Evolutionary conservation across 2,888 invertebrate species (phyloP).

Genomic region (Rhaphigaster nebulosa): DNA sequence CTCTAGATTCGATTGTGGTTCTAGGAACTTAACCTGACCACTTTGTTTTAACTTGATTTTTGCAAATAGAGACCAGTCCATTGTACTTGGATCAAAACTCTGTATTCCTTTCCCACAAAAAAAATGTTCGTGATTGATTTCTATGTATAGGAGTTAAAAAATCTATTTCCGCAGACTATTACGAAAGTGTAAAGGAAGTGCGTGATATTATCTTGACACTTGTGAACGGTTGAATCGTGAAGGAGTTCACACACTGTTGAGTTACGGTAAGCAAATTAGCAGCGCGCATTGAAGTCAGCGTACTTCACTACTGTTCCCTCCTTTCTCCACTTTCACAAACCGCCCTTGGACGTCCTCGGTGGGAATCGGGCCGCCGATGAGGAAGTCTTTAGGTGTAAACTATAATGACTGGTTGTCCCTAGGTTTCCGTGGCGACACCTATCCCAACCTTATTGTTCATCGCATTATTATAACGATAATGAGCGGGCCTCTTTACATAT

Average conservation of each 20-base stretch:
- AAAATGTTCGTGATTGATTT: not conserved
- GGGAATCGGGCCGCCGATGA: constrained; percentile 3
- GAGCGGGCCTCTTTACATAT: not conserved
- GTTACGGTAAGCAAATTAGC: constrained; percentile 30
- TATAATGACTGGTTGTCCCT: not conserved
- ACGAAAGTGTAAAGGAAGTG: not conserved
- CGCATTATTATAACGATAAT: constrained; percentile 11
- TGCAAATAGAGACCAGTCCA: too few species aligned
- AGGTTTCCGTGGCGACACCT: not conserved
- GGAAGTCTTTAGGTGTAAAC: not conserved
- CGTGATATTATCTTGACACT: not conserved
- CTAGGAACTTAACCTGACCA: too few species aligned
- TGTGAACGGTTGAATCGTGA: not conserved
- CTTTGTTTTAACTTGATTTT: too few species aligned
- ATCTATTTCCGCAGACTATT: not conserved
- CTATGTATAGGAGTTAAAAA: not conserved
- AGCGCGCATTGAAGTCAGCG: constrained; percentile 1
- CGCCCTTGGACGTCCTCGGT: not conserved
- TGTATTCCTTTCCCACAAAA: not conserved
- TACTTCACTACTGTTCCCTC: not conserved
- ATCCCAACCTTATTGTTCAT: not conserved
- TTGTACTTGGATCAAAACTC: too few species aligned
- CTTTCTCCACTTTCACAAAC: constrained; percentile 8
- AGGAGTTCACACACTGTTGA: not conserved
- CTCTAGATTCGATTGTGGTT: too few species aligned